Base-by-base conservation (phyloP, 2,797 vertebrate genomes). In the Ctenosaura bakeri region DNA sequence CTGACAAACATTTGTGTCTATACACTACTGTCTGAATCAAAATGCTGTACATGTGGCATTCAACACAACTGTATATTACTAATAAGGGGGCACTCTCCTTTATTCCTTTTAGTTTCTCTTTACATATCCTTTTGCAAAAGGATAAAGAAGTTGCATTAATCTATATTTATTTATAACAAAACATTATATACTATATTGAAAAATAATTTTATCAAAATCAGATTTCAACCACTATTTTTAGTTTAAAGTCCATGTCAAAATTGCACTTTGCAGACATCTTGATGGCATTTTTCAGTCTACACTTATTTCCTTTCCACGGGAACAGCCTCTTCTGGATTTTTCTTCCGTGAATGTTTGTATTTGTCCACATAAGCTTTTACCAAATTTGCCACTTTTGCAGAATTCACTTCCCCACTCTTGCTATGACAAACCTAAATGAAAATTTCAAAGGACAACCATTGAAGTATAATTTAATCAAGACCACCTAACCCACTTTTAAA, bases 361-460 rank as follows among this genome's bases (percentile, higher is more conserved):
- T 99, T 99, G 97, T 99, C 99, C 91, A 99, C 98, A 24, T 99
- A 99, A 0, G 99, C 99, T 96, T 98, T 99, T 92, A 99, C 98
- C 87, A 99, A 97, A 96, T 98, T 99, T 88, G 99, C 98, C 96
- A 99, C 99, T 96, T 99, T 99, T 52, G 98, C 98, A 92, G 99
- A 97, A 97, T 99, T 99, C 88, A 99, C 99, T 97, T 99, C 99
- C 64, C 99, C 99, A 0, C 99, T 99, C 96, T 99, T 99, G 97
- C 99, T 99, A 92, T 99, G 98, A 96, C 99, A 99, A 90, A 99
- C 98, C 99, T 99, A 94, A 56, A 90, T 86, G 29, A 87, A 93
- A 91, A 71, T 35, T 54, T 16, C 46, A 80, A 69, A 87, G 50
- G 29, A 29, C 3, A 83, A 78, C 6, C 4, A 42, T 77, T 83